These are phyloP conservation scores for Panurus biarmicus DNA, from an alignment of 2,113 vertebrate genomes.

Conservation along the genomic window DNA sequence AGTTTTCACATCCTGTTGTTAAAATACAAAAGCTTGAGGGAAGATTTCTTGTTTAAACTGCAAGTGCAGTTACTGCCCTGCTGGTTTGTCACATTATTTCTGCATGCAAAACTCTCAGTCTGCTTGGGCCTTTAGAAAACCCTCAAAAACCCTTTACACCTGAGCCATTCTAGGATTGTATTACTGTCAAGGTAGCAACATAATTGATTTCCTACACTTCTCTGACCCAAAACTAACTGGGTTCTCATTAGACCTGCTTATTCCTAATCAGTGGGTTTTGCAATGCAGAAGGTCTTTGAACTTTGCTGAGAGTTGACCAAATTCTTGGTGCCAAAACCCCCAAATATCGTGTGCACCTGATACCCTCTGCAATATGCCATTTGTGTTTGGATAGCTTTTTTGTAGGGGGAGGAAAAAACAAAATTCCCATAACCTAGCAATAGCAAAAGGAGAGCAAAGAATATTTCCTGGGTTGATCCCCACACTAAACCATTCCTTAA, in stretches of 20 bases:
- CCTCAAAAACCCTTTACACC: neutral
- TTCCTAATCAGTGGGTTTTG: neutral
- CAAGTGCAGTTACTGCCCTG: neutral
- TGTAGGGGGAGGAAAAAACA: rapidly evolving
- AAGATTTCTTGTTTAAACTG: neutral
- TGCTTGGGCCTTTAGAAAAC: neutral
- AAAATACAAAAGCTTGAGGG: neutral
- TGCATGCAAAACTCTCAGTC: neutral
- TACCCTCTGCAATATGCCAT: neutral
- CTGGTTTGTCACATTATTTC: neutral
- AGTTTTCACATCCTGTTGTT: neutral
- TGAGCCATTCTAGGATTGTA: neutral
- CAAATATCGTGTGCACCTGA: neutral
- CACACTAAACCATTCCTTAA: neutral
- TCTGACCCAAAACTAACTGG: neutral
- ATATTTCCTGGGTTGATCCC: neutral
- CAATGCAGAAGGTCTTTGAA: neutral
- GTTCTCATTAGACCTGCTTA: neutral
- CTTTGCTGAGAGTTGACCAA: neutral
- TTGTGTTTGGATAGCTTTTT: neutral
- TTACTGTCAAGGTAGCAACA: neutral
- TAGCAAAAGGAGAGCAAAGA: neutral
- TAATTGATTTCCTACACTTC: neutral
- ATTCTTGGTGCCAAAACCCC: neutral
- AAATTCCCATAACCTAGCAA: neutral